Base-by-base conservation (phyloP, 2,797 vertebrate genomes). In the Fratercula arctica region DNA sequence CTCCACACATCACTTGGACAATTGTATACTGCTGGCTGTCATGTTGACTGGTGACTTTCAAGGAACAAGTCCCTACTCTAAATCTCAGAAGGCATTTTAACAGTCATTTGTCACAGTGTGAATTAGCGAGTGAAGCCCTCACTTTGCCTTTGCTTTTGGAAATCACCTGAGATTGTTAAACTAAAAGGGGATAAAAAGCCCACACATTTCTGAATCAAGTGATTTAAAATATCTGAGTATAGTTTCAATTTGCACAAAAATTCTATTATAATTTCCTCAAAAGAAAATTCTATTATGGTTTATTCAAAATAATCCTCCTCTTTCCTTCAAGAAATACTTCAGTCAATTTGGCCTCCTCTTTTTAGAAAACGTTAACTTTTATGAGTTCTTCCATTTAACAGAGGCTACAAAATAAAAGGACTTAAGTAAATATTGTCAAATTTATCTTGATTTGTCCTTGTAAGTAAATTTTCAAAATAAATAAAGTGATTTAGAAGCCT, bases 41-140 rank as follows among this genome's bases (percentile, higher is more conserved):
- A 60, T 8, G 57, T 61, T 95, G 70, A 70, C 53, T 89, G 74
- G 86, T 86, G 95, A 80, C 77, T 97, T 96, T 89, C 86, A 87
- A 86, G 67, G 86, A 96, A 53, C 46, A 85, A 11, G 68, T 96
- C 87, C 50, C 46, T 79, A 16, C 61, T 85, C 83, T 61, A 97
- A 77, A 93, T 94, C 95, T 94, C 88, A 89, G 78, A 96, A 96
- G 85, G 92, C 88, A 87, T 92, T 96, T 91, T 78, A 94, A 75
- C 84, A 96, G 84, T 83, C 64, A 78, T 90, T 95, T 97, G 93
- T 96, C 92, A 93, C 13, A 11, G 75, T 83, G 72, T 87, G 96
- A 97, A 93, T 96, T 95, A 95, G 60, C 39, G 78, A 96, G 81
- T 91, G 90, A 93, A 95, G 82, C 69, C 69, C 79, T 95, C 61